These are phyloP conservation scores for Artemia sinica DNA, from an alignment of 2,888 invertebrate genomes.

Conservation along the genomic window DNA sequence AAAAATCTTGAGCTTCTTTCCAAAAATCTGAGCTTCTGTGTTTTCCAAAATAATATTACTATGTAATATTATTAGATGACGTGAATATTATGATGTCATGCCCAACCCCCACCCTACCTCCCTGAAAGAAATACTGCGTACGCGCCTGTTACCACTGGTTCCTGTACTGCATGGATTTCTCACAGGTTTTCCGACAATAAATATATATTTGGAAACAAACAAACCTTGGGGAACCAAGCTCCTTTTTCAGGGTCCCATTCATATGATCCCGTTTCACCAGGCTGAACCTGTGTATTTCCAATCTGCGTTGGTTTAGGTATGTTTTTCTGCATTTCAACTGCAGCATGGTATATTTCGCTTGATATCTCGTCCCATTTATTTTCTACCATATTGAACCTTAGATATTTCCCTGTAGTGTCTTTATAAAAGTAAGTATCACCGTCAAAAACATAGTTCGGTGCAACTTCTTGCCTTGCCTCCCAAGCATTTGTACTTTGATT, in stretches of 20 bases:
- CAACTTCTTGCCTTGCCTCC: neutral
- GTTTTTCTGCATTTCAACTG: constrained; percentile 17
- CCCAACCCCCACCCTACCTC: constrained; percentile 7
- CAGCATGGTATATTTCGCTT: constrained; percentile 27
- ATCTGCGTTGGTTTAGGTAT: constrained; percentile 18
- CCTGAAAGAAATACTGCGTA: constrained; percentile 20
- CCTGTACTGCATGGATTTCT: neutral
- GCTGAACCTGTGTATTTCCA: constrained; percentile 59
- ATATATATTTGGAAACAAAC: constrained; percentile 15
- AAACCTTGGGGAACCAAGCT: constrained; percentile 84
- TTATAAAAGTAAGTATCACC: constrained; percentile 28
- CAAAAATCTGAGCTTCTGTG: no score
- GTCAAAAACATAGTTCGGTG: constrained; percentile 28
- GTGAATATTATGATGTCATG: neutral
- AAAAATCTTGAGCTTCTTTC: no score
- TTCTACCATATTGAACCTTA: constrained; percentile 42
- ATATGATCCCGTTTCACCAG: constrained; percentile 64
- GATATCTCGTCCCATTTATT: constrained; percentile 41
- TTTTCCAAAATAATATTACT: no score
- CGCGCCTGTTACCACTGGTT: constrained; percentile 18
- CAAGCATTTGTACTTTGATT: neutral
- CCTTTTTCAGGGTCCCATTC: constrained; percentile 78
- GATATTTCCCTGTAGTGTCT: constrained; percentile 28
- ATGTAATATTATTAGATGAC: no score
- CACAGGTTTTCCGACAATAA: neutral